phyloP scores from a whole-genome alignment of 2,797 vertebrate genomes.

The Sebastes kiyomatsui region DNA sequence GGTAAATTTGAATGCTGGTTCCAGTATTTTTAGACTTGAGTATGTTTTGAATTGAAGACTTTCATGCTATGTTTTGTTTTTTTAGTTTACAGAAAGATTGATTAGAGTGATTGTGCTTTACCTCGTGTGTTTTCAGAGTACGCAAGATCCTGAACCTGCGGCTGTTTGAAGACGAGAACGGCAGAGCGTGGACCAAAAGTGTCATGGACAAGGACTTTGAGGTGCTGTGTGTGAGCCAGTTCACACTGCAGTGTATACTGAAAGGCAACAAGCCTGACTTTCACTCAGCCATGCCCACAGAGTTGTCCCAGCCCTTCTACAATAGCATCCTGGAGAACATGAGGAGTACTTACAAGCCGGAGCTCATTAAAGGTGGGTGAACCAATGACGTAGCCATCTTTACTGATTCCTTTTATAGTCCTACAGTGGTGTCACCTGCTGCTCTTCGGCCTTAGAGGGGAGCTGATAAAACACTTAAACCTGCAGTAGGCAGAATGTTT shows the following conservation, averaged over 20 bases:
- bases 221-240: constrained; percentile 95
- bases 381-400: background rate
- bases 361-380: constrained; percentile 90
- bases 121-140: constrained; percentile 77
- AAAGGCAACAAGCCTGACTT: constrained; percentile 98
- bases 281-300: constrained; percentile 93
- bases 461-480: too few species aligned
- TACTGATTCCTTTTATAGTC: background rate
- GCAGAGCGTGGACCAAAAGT: constrained; percentile 92
- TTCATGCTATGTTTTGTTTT: too few species aligned
- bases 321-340: constrained; percentile 91
- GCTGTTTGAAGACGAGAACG: constrained; percentile 93
- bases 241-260: constrained; percentile 94
- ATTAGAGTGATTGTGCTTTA: background rate
- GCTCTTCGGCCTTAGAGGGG: too few species aligned
- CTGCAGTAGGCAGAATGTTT: too few species aligned
- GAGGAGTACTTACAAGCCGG: constrained; percentile 89
- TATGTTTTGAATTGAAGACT: background rate
- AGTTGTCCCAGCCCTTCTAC: constrained; percentile 92
- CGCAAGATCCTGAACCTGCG: constrained; percentile 96
- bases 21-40: background rate
- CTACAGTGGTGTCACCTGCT: background rate
- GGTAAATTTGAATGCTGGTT: background rate
- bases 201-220: constrained; percentile 94
- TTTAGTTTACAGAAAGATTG: too few species aligned